A percentile compares a stretch with the other conserved stretches of the same genome.
phyloP scores from a whole-genome alignment of 2,797 vertebrate species.

The Psittacula echo region DNA sequence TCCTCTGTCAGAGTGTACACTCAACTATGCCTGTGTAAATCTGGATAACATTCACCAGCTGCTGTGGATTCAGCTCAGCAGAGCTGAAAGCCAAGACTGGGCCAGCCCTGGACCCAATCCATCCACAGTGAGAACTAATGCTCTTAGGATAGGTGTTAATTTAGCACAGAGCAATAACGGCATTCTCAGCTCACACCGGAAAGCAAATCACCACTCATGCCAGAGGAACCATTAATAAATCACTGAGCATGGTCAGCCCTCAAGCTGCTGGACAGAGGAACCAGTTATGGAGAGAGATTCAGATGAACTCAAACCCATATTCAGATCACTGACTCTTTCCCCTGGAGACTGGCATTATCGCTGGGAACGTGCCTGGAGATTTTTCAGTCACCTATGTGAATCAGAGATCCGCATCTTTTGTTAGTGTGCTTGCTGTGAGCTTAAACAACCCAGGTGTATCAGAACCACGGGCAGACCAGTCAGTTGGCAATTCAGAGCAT shows the following conservation, averaged over 20 bases:
- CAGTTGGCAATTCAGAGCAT: not conserved
- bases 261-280: not conserved
- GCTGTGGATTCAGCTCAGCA: not conserved
- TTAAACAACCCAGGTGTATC: not conserved
- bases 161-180: not conserved
- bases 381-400: not conserved
- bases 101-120: not conserved
- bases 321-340: not conserved
- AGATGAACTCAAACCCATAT: not conserved
- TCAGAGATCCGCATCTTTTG: not conserved
- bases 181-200: not conserved
- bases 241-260: not conserved
- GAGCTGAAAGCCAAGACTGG: not conserved
- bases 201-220: not conserved
- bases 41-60: not conserved
- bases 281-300: not conserved
- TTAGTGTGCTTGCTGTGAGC: not conserved
- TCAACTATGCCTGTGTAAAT: rapidly evolving
- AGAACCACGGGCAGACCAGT: not conserved
- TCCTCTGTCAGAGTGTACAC: not conserved
- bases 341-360: not conserved
- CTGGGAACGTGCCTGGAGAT: not conserved
- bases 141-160: not conserved
- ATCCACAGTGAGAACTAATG: not conserved
- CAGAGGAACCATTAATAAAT: not conserved